Evolutionary conservation across 2,113 vertebrate genomes (phyloP).

Genomic region (Callospermophilus lateralis): DNA sequence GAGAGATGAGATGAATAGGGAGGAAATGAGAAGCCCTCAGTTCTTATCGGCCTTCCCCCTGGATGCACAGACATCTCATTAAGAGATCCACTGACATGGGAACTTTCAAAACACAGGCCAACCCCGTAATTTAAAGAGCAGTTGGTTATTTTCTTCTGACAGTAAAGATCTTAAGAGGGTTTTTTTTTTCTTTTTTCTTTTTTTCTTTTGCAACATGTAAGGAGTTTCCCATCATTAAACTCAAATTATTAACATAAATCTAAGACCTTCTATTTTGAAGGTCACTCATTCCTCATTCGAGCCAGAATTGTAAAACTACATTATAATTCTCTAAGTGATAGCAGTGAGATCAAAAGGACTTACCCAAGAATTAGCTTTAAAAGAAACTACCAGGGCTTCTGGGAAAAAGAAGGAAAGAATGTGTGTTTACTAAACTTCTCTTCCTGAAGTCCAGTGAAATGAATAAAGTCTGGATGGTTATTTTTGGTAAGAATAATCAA

Average conservation of each 20-base stretch:
- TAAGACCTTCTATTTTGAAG: not conserved
- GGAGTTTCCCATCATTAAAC: conserved; percentile 32
- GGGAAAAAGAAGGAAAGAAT: conserved; percentile 51
- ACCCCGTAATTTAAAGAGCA: conserved; percentile 73
- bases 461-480: conserved; percentile 37
- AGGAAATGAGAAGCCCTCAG: not conserved
- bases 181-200: not conserved
- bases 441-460: conserved; percentile 56
- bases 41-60: not conserved
- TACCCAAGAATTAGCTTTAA: conserved; percentile 79
- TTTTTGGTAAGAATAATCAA: conserved; percentile 65
- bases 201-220: not conserved
- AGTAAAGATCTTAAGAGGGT: conserved; percentile 31
- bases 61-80: conserved; percentile 70
- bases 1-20: not conserved
- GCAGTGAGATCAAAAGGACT: conserved; percentile 72
- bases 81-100: conserved; percentile 63
- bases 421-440: conserved; percentile 64
- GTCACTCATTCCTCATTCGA: not conserved
- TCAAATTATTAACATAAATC: conserved; percentile 64
- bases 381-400: conserved; percentile 69
- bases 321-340: conserved; percentile 66
- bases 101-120: conserved; percentile 69
- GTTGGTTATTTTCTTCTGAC: conserved; percentile 75
- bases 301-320: conserved; percentile 22